phyloP scores from a whole-genome alignment of 2,888 invertebrate genomes.

The Sicus ferrugineus region DNA sequence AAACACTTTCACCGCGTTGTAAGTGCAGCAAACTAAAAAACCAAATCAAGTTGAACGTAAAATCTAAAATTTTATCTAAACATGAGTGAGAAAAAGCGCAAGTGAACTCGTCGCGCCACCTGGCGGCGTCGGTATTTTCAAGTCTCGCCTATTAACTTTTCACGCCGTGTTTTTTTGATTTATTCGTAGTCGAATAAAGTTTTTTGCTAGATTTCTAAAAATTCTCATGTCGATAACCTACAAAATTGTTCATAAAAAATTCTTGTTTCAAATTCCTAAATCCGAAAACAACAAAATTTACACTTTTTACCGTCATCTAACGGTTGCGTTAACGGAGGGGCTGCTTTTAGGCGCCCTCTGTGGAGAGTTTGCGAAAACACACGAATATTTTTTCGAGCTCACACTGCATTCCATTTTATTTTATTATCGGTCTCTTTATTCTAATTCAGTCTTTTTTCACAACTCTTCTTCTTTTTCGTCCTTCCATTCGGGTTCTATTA shows the following conservation, averaged over 20 bases:
- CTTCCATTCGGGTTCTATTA: not conserved
- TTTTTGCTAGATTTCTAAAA: not conserved
- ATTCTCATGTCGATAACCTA: not conserved
- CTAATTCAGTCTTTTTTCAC: not conserved
- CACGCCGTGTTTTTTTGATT: too few species aligned
- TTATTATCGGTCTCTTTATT: too few species aligned
- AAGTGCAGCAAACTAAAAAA: not conserved
- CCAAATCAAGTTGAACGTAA: not conserved
- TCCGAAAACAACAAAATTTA: not conserved
- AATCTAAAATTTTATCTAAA: not conserved
- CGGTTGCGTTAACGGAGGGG: not conserved
- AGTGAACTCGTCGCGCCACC: too few species aligned
- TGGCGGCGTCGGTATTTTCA: too few species aligned
- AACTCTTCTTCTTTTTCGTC: not conserved
- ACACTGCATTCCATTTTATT: not conserved
- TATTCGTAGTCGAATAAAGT: too few species aligned
- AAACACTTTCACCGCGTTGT: conserved; percentile 28
- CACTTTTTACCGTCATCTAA: conserved; percentile 20
- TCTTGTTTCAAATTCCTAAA: not conserved
- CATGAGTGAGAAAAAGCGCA: too few species aligned
- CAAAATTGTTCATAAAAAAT: not conserved
- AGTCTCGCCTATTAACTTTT: too few species aligned
- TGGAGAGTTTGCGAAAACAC: not conserved
- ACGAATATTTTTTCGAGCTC: not conserved
- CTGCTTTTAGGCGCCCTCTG: not conserved